Base-by-base conservation (phyloP, 2,113 vertebrate genomes). In the Scatophagus argus region DNA sequence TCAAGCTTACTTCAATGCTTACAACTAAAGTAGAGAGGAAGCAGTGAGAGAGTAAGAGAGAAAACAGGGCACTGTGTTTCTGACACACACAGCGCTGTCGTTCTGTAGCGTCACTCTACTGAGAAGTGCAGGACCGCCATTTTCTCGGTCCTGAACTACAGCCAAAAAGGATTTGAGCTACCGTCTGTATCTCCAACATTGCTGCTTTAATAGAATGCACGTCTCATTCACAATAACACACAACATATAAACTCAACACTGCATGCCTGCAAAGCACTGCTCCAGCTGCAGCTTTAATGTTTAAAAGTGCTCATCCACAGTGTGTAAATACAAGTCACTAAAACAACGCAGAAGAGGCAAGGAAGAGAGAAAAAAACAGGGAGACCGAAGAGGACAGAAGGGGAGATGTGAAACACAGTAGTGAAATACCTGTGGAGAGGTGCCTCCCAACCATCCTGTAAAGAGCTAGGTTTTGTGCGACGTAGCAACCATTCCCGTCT, bases 121-220 rank as follows among this genome's bases (percentile, higher is more conserved):
- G 84, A 92, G 76, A 90, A 95, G 94, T 94, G 91, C 91, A 81
- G 93, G 91, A 96, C 96, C 94, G 96, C 97, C 96, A 99, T 98
- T 96, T 97, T 97, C 95, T 96, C 95, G 94, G 91, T 92, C 81
- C 94, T 96, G 95, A 96, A 95, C 87, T 27, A 78, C 77, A 94
- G 96, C 95, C 95, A 96, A 95, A 93, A 95, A 91, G 69, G 91
- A 94, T 92, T 71, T 84, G 92, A 94, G 94, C 91, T 88, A 61
- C 87, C 44, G 63, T 91, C 88, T 88, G 78, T 67, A 82, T 84
- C 87, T 86, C 80, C 58, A 74, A 58, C 21, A 46, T 55, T 6
- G 41, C 75, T 76, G 78, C 49, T 73, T 80, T 44, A 39, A 80
- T 39, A 74, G 51, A 76, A 74, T 2, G 44, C 78, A 75, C 31